Evolutionary conservation across 2,113 vertebrate genomes (phyloP), one percentile per base, ranked within the genome.

Genomic region (Hiodon alosoides): DNA sequence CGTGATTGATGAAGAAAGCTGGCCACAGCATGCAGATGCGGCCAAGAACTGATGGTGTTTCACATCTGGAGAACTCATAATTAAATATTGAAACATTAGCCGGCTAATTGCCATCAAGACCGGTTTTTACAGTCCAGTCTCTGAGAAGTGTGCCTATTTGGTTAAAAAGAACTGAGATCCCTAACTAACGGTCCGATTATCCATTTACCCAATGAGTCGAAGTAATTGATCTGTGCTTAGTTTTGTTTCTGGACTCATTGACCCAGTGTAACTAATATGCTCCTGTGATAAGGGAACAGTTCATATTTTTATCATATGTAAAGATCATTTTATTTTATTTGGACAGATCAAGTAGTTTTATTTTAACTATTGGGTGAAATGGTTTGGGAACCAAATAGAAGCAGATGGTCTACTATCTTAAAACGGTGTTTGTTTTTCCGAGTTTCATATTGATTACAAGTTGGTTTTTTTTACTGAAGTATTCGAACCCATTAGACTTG

Each of bases 11-110:
- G 96, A 98, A 59, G 97, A 99, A 70, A 95, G 93, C 80, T 99
- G 97, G 97, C 94, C 94, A 77, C 93, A 94, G 47, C 96, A 99
- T 84, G 95, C 95, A 13, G 96, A 98, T 46, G 95, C 93, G 79
- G 95, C 96, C 62, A 96, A 98, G 86, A 94, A 95, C 90, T 99
- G 92, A 95, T 71, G 48, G 71, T 2, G 7, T 65, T 6, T 62
- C 73, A 31, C 31, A 31, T 31, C 31, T 31, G 31, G 31, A 31
- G 31, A 31, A 31, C 31, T 31, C 31, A 2, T 31, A 31, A 31
- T 31, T 31, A 31, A 31, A 31, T 31, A 31, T 31, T 31, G 31
- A 31, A 31, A 31, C 31, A 31, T 31, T 31, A 31, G 31, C 31
- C 31, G 31, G 31, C 31, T 31, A 0, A 31, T 31, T 31, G 31